Conservation (phyloP, 1,140 invertebrate species). For the Drosophila auraria region DNA sequence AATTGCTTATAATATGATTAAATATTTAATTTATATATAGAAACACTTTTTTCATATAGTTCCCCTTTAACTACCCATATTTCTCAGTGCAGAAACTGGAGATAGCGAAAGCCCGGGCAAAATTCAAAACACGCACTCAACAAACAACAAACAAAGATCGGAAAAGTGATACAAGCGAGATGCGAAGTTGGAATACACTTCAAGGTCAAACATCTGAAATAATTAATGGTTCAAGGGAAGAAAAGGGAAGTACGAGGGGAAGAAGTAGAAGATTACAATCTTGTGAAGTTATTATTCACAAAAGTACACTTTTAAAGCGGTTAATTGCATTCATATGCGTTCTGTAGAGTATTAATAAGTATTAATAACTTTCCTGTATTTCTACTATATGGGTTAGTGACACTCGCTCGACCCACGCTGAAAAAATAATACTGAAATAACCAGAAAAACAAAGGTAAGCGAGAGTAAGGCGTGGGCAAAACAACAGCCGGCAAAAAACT, state of each 20-base stretch:
- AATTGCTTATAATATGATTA: neutral
- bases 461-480: neutral
- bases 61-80: neutral
- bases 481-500: neutral
- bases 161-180: conserved; percentile 1
- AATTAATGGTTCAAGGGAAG: neutral
- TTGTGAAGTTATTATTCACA: neutral
- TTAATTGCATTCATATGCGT: no score
- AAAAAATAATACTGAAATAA: neutral
- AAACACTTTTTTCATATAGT: neutral
- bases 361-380: neutral
- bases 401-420: neutral
- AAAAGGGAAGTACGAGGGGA: neutral
- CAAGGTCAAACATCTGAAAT: conserved; percentile 4
- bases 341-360: neutral
- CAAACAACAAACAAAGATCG: conserved; percentile 26
- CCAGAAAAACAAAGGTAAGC: neutral
- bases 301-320: neutral
- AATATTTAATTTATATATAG: no score
- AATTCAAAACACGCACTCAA: conserved; percentile 40
- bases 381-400: conserved; percentile 6
- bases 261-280: neutral
- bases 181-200: conserved; percentile 34
- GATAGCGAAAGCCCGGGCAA: conserved; percentile 41
- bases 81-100: conserved; percentile 15